phyloP scores from a whole-genome alignment of 2,113 vertebrate species.

The Nematolebias whitei region DNA sequence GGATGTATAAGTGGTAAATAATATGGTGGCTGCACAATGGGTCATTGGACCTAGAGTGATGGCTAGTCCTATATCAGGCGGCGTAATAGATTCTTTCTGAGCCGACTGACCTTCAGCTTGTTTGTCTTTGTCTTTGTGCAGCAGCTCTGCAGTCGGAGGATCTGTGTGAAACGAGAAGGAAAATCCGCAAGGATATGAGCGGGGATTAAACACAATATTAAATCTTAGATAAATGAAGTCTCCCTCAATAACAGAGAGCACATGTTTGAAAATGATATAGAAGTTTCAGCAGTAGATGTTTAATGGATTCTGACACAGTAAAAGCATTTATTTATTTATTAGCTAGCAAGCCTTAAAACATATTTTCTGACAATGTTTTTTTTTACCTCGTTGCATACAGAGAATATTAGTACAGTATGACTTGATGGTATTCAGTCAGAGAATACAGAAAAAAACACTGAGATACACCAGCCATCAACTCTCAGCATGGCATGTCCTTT shows the following conservation, averaged over 20 bases:
- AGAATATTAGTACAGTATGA: no score
- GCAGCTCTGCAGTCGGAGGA: constrained; percentile 18
- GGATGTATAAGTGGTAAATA: constrained; percentile 19
- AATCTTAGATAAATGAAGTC: constrained; percentile 14
- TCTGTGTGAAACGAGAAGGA: constrained; percentile 25
- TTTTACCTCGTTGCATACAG: no score
- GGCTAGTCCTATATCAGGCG: constrained; percentile 11
- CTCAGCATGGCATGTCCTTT: no score
- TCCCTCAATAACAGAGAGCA: constrained; percentile 30
- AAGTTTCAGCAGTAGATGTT: constrained; percentile 32
- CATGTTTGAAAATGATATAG: constrained; percentile 60
- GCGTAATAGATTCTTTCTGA: constrained; percentile 6
- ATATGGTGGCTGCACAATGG: constrained; percentile 12
- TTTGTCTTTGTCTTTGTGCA: constrained; percentile 32
- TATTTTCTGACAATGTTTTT: no score
- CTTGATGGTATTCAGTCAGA: no score
- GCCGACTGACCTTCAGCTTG: constrained; percentile 51
- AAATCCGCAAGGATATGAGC: constrained; percentile 23
- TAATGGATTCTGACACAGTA: constrained; percentile 11
- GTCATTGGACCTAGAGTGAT: constrained; percentile 19
- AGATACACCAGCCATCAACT: no score
- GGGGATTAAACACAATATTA: constrained; percentile 32
- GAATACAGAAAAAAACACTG: no score
- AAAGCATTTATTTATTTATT: constrained; percentile 25
- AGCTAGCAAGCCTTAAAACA: no score